Base-by-base conservation (phyloP, 2,113 vertebrate species). In the Nettapus auritus region DNA sequence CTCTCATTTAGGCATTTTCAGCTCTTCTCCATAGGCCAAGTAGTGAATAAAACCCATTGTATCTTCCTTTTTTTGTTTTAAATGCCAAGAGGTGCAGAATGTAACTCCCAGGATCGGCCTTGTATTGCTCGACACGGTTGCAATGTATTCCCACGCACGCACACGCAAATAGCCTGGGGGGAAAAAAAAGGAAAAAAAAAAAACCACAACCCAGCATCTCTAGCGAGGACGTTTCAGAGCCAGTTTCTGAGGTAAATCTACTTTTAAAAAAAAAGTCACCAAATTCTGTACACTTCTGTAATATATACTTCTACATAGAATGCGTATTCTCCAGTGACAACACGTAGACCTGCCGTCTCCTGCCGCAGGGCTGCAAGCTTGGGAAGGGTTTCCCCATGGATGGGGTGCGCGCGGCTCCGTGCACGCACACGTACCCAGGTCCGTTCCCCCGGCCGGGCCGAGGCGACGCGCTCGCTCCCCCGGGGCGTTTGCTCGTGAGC, bases 161-260 rank as follows among this genome's bases (percentile, higher is more conserved):
- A 86, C 87, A 82, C 86, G 25, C 78, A 33, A 48, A 63, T 12
- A 88, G 84, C 90, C 71, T 48, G 69, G 70, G 20, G 40, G 56
- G 31, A 50, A 46, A 20, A 9, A n/a, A 59, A 94, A 90, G 62
- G 73, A 62, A 62, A 18, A 10, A 33, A 63, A 94, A 90, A 67
- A 77, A 48, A 11, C 80, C 92, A 96, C 46, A 48, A 93, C 93
- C 88, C 73, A 85, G 21, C 55, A 52, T 89, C 94, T 96, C 93
- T 55, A 94, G 38, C 60, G 97, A 96, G 96, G 87, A 94, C 93
- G 76, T 94, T 97, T 96, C 97, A 97, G 97, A 98, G 97, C 86
- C 95, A 90, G 97, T 98, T 97, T 98, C 97, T 99, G 98, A 99
- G 98, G 99, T 99, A 98, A 98, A 98, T 98, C 97, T 97, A 98